phyloP scores from a whole-genome alignment of 2,888 invertebrate species.

The Acrobasis consociella region DNA sequence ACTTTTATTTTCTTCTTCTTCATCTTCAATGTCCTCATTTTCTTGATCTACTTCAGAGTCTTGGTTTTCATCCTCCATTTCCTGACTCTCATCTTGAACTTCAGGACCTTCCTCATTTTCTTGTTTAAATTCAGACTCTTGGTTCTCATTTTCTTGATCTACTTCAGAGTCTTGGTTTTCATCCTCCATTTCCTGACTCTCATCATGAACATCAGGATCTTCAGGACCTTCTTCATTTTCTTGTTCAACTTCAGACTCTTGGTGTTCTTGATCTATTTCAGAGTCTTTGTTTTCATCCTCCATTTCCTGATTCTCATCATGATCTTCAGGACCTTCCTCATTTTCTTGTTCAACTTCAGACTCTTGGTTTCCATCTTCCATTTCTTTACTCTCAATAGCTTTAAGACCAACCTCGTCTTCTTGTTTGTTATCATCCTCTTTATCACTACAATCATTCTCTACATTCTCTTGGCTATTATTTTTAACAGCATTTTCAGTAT shows the following conservation, averaged over 20 bases:
- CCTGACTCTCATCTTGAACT: not conserved
- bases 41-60: conserved; percentile 18
- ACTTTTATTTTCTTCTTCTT: conserved; percentile 24
- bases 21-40: conserved; percentile 24
- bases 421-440: conserved; percentile 12
- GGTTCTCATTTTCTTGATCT: conserved; percentile 25
- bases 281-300: not conserved
- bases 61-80: not conserved
- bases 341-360: not conserved
- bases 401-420: not conserved
- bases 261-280: conserved; percentile 22
- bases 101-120: not conserved
- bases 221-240: not conserved
- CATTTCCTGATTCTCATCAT: not conserved
- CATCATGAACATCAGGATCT: not conserved
- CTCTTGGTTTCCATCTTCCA: conserved; percentile 21
- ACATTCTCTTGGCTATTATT: not conserved
- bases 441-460: not conserved
- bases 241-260: not conserved
- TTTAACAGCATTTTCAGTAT: not conserved
- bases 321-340: not conserved
- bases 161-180: not conserved
- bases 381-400: no score
- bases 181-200: not conserved
- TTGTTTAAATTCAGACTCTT: not conserved